Evolutionary conservation across 2,113 vertebrate species (phyloP).

Genomic region (Chascanopsetta lugubris): DNA sequence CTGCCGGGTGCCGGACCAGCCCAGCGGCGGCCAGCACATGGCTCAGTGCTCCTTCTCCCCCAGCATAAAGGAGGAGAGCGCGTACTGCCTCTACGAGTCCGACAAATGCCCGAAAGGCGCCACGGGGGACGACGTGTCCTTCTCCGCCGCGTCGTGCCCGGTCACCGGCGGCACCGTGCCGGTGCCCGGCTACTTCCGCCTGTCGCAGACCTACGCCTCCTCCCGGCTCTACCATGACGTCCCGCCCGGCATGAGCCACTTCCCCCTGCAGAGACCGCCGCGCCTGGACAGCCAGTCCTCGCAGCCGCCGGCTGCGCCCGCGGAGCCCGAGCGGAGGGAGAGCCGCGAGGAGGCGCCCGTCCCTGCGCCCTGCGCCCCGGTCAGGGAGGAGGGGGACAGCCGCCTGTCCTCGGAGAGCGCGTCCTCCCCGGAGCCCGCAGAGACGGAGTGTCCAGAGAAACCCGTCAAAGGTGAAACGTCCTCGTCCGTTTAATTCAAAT

Average conservation of each 20-base stretch:
- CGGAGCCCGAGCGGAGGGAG: conserved; percentile 84
- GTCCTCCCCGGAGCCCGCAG: conserved; percentile 90
- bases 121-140: conserved; percentile 84
- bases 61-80: conserved; percentile 96
- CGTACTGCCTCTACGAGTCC: conserved; percentile 95
- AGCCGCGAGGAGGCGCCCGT: conserved; percentile 84
- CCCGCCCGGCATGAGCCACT: conserved; percentile 83
- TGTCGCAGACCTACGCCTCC: conserved; percentile 93
- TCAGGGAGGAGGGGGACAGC: conserved; percentile 87
- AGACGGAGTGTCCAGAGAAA: conserved; percentile 89
- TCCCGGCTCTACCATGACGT: conserved; percentile 86
- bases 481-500: too few species aligned
- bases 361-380: conserved; percentile 82
- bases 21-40: conserved; percentile 85
- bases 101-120: conserved; percentile 93
- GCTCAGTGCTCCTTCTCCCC: conserved; percentile 92
- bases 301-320: conserved; percentile 76
- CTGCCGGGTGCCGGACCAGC: conserved; percentile 91
- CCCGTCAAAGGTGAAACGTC: conserved; percentile 92
- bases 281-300: conserved; percentile 85
- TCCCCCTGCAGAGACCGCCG: conserved; percentile 83
- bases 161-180: conserved; percentile 85
- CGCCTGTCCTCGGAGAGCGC: conserved; percentile 90
- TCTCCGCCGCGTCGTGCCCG: conserved; percentile 83
- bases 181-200: conserved; percentile 97